Evolutionary conservation across 2,888 invertebrate genomes (phyloP).

Genomic region (Lissocephala sabroskyi): DNA sequence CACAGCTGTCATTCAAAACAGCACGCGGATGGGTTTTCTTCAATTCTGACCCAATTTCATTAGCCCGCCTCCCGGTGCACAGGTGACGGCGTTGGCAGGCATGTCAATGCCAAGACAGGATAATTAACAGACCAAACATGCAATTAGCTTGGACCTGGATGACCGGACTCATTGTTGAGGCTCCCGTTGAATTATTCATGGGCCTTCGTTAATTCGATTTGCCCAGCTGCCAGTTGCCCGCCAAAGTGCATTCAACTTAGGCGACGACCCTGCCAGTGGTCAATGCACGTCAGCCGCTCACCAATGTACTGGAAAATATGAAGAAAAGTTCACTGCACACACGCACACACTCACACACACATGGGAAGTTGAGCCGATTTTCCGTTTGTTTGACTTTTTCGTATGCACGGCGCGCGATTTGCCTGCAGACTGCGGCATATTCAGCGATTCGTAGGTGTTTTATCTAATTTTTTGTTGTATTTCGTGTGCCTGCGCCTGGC

Average conservation of each 20-base stretch:
- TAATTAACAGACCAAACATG: too few species aligned
- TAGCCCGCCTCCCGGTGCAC: too few species aligned
- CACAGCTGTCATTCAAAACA: too few species aligned
- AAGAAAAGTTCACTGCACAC: too few species aligned
- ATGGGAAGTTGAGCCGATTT: background rate
- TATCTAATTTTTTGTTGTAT: slow-evolving; percentile 56
- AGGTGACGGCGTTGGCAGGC: too few species aligned
- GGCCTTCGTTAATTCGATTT: background rate
- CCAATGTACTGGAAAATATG: background rate
- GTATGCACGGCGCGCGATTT: slow-evolving; percentile 59
- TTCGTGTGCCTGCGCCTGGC: background rate
- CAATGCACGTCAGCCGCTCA: slow-evolving; percentile 24
- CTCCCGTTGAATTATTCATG: background rate
- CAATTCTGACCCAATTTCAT: too few species aligned
- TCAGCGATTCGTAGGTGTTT: slow-evolving; percentile 62
- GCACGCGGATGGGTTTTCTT: too few species aligned
- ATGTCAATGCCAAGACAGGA: slow-evolving; percentile 4
- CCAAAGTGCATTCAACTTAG: slow-evolving; percentile 31
- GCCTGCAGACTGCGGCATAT: slow-evolving; percentile 63
- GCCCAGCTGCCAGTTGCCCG: background rate
- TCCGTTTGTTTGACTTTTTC: slow-evolving; percentile 18
- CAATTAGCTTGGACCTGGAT: too few species aligned
- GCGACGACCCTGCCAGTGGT: slow-evolving; percentile 28
- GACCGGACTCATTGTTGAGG: background rate
- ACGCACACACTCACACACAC: too few species aligned